A percentile compares a stretch with the other conserved stretches of the same genome.
phyloP scores from a whole-genome alignment of 2,888 invertebrate species.

The Julus scandinavius region DNA sequence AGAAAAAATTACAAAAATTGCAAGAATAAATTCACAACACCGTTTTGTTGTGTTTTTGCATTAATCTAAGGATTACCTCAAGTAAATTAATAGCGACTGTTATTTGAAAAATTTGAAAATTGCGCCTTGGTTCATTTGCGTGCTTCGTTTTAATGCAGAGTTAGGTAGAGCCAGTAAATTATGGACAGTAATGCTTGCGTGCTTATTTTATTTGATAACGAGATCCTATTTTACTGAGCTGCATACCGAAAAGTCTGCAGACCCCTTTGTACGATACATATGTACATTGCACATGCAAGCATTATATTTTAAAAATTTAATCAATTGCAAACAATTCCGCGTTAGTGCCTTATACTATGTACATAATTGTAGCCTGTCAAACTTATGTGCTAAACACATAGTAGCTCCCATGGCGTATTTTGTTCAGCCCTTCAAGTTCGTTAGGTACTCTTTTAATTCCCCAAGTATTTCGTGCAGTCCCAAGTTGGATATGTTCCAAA shows the following conservation, averaged over 20 bases:
- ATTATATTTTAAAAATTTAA: not conserved
- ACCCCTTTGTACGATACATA: not conserved
- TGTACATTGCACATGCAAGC: not conserved
- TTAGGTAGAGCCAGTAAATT: not conserved
- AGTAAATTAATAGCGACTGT: not conserved
- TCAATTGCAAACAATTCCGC: conserved; percentile 6
- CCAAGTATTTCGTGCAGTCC: not conserved
- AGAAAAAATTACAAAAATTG: no score
- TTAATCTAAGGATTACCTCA: no score
- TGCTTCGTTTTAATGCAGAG: no score
- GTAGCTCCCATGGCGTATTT: not conserved
- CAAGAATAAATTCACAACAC: no score
- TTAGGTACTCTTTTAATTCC: not conserved
- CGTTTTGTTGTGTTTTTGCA: no score
- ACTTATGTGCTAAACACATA: not conserved
- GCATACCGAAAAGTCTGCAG: not conserved
- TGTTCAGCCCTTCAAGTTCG: not conserved
- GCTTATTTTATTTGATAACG: not conserved
- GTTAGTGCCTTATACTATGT: not conserved
- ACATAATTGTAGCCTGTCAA: not conserved
- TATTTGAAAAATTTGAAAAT: not conserved
- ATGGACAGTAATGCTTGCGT: not conserved
- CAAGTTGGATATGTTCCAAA: not conserved
- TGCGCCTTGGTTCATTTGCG: not conserved
- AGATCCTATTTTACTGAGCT: not conserved